Conservation (phyloP, 1,140 invertebrate genomes). For the Portunus trituberculatus region DNA sequence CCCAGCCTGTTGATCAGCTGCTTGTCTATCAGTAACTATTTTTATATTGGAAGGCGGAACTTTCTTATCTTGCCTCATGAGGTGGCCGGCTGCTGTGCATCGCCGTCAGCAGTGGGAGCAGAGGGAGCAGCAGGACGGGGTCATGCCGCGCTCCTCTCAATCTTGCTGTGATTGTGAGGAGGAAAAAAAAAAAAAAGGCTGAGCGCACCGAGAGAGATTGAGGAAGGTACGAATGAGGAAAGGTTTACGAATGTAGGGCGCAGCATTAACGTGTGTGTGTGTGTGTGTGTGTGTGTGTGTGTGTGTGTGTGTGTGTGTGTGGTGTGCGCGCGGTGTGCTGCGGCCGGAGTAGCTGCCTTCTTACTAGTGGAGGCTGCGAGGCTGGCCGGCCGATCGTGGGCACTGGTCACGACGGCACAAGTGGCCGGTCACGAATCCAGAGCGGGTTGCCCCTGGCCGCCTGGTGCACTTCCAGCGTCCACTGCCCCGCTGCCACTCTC, state of each 20-base stretch:
- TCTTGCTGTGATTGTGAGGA: too few relatives aligned
- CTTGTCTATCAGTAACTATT: background rate
- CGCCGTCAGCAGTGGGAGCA: too few relatives aligned
- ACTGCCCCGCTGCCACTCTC: slow-evolving; percentile 26
- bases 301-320: slow-evolving; percentile 5
- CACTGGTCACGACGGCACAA: slow-evolving; percentile 72
- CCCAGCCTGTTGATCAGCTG: background rate
- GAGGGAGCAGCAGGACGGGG: background rate
- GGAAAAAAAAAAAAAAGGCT: too few relatives aligned
- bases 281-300: background rate
- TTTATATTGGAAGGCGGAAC: background rate
- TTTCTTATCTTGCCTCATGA: background rate
- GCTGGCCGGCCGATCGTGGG: slow-evolving; percentile 58
- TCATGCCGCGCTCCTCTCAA: too few relatives aligned
- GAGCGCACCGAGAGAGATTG: background rate
- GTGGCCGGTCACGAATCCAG: slow-evolving; percentile 74
- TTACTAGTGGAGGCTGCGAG: slow-evolving; percentile 51
- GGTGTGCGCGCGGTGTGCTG: background rate
- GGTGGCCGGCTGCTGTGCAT: background rate
- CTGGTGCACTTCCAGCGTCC: slow-evolving; percentile 53
- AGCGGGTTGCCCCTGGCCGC: slow-evolving; percentile 69
- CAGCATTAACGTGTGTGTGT: background rate
- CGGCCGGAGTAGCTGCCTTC: slow-evolving; percentile 7
- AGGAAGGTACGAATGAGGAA: too few relatives aligned
- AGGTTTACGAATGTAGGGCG: background rate